Conservation (phyloP, 2,113 vertebrate genomes). For the Cinclus mexicanus region DNA sequence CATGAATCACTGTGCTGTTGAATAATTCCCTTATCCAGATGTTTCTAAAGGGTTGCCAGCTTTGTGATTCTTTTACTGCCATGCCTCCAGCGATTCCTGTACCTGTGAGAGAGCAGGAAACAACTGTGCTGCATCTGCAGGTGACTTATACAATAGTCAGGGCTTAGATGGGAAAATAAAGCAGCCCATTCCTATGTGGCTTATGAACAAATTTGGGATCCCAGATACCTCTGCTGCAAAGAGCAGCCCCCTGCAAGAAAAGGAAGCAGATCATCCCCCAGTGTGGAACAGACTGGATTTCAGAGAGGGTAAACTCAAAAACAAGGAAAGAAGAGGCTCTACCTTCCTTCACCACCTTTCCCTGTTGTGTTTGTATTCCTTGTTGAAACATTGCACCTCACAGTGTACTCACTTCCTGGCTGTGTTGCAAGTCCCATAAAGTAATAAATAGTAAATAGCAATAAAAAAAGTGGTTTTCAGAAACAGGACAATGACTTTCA, state of each 20-base stretch:
- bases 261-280: background rate
- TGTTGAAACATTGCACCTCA: background rate
- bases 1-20: slow-evolving; percentile 44
- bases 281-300: background rate
- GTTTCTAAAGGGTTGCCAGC: background rate
- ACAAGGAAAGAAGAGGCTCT: background rate
- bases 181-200: background rate
- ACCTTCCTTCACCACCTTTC: background rate
- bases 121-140: background rate
- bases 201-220: background rate
- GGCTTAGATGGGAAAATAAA: background rate
- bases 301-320: background rate
- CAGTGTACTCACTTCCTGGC: background rate
- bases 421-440: background rate
- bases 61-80: slow-evolving; percentile 13
- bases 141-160: background rate
- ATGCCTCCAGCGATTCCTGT: slow-evolving; percentile 43
- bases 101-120: slow-evolving; percentile 36
- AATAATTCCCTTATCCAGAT: slow-evolving; percentile 17
- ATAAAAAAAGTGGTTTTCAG: background rate
- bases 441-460: background rate
- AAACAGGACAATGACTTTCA: background rate
- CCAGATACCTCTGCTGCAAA: background rate
- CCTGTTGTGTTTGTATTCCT: background rate
- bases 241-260: background rate